phyloP scores from a whole-genome alignment of 1,140 invertebrate genomes.

The Oncopodura yosiiana region DNA sequence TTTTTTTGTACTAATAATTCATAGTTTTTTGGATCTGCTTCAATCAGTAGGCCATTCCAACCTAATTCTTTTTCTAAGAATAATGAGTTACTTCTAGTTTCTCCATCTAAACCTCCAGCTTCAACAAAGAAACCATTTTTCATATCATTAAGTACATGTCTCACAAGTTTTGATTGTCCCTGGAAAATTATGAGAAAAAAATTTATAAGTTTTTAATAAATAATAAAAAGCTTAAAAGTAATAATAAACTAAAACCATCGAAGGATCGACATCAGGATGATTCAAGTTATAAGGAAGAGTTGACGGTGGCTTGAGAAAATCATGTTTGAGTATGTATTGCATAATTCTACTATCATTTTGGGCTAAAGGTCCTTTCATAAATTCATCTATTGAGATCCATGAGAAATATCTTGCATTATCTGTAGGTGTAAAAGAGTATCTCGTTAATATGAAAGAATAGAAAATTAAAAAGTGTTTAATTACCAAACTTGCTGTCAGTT shows the following conservation, averaged over 20 bases:
- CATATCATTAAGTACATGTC: conserved; percentile 28
- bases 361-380: conserved; percentile 18
- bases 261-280: conserved; percentile 24
- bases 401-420: background rate
- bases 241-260: too few relatives aligned
- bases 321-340: conserved; percentile 18
- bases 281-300: conserved; percentile 15
- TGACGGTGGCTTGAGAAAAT: conserved; percentile 20
- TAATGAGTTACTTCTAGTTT: conserved; percentile 33
- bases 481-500: too few relatives aligned
- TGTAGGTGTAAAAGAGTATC: background rate
- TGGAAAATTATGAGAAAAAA: too few relatives aligned
- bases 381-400: conserved; percentile 23
- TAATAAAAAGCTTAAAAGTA: too few relatives aligned
- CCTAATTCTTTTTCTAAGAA: conserved; percentile 25
- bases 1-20: conserved; percentile 31
- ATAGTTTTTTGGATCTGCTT: conserved; percentile 40
- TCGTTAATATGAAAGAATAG: background rate
- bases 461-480: too few relatives aligned
- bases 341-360: conserved; percentile 30
- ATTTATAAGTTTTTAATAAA: too few relatives aligned
- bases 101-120: conserved; percentile 37
- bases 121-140: conserved; percentile 37
- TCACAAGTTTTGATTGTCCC: conserved; percentile 31
- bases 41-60: conserved; percentile 39